Base-by-base conservation (phyloP, 2,888 invertebrate genomes). In the Melipona bicolor region DNA sequence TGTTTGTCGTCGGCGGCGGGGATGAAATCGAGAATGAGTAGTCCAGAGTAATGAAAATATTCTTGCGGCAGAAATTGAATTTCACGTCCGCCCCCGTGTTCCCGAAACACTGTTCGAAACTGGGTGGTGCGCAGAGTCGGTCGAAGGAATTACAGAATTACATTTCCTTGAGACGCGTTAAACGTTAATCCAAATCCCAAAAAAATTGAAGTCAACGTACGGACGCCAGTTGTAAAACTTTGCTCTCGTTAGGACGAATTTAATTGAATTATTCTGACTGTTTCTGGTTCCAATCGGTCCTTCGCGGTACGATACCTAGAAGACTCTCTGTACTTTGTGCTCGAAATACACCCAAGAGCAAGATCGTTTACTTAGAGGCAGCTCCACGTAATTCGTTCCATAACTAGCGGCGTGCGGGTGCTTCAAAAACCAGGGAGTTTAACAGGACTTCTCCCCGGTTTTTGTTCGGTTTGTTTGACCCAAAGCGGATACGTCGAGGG, bases 291-390 rank as follows among this genome's bases (percentile, higher is more conserved):
- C n/a, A 56, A 70, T 70, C 27, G 69, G 21, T 32, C 9, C 15
- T 54, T 4, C 4, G 15, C 17, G 13, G 5, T 21, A 52, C 27
- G 5, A n/a, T 32, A n/a, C 62, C 21, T 50, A 5, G 59, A 13
- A 50, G 59, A 50, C 36, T 77, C 50, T 61, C 19, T 5, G 13
- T 32, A 70, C 61, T 61, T 61, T 50, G 21, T 61, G 27, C 32
- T 32, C 19, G 27, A 27, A n/a, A 32, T 6, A 19, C 15, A 19
- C 32, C 6, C n/a, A 50, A 32, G 70, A 61, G 61, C 5, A 24
- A 61, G 76, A 50, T 70, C 36, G 70, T 70, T 77, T 77, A 61
- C 69, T 76, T 24, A 24, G 43, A 65, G 61, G 50, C 70, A 69
- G 50, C 70, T 36, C 50, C 11, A 5, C 61, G 61, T 77, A 61